These are phyloP conservation scores for Brachionus angularis DNA, from an alignment of 1,140 invertebrate species.

Conservation along the genomic window DNA sequence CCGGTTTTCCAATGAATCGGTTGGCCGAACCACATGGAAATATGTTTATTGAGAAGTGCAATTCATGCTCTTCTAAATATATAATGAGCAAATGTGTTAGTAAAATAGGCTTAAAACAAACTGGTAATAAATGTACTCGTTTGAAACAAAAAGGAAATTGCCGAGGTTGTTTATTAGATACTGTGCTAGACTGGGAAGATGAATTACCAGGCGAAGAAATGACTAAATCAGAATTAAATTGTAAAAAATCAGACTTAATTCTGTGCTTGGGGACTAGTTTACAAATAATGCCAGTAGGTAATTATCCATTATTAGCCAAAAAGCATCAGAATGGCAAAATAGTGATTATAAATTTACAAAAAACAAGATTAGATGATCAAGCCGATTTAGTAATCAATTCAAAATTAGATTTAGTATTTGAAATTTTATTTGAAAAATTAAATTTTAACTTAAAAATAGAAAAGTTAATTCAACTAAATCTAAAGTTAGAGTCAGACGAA, in stretches of 20 bases:
- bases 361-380: slow-evolving; percentile 79
- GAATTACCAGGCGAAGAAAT: slow-evolving; percentile 84
- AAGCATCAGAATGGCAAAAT: slow-evolving; percentile 82
- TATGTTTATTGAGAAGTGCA: slow-evolving; percentile 92
- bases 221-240: slow-evolving; percentile 76
- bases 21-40: slow-evolving; percentile 94
- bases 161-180: slow-evolving; percentile 80
- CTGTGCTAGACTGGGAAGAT: slow-evolving; percentile 96
- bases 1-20: slow-evolving; percentile 72
- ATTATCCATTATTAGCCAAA: slow-evolving; percentile 74
- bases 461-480: background rate
- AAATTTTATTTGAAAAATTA: slow-evolving; percentile 14
- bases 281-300: slow-evolving; percentile 94
- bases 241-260: slow-evolving; percentile 81
- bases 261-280: slow-evolving; percentile 90
- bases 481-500: background rate
- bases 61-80: slow-evolving; percentile 79
- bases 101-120: slow-evolving; percentile 83
- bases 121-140: slow-evolving; percentile 71
- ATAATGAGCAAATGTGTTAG: slow-evolving; percentile 71
- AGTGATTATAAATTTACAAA: slow-evolving; percentile 91
- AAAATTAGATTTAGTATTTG: slow-evolving; percentile 33
- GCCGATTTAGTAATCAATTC: slow-evolving; percentile 36
- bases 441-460: background rate
- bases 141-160: slow-evolving; percentile 50